Conservation (phyloP, 2,888 invertebrate genomes). For the Leptinotarsa peninsularis region DNA sequence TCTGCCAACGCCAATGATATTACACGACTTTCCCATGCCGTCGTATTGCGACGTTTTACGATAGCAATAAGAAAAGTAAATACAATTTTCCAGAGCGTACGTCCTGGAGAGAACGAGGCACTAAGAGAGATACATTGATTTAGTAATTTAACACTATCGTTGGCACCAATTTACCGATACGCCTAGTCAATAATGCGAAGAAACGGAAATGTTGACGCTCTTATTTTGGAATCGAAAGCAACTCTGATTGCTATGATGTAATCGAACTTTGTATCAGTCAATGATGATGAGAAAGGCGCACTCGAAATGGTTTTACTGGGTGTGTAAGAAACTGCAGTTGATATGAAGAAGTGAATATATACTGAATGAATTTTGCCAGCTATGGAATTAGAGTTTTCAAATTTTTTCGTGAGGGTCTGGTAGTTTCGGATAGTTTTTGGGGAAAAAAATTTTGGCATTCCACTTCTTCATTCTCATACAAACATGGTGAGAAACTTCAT, state of each 20-base stretch:
- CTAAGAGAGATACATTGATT: constrained; percentile 56
- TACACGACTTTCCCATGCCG: constrained; percentile 43
- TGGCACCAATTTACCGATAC: constrained; percentile 39
- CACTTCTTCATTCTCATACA: too few species aligned
- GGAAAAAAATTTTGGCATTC: too few species aligned
- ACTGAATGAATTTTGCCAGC: too few species aligned
- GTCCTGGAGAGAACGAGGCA: constrained; percentile 31
- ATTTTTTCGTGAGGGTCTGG: too few species aligned
- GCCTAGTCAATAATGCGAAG: constrained; percentile 33
- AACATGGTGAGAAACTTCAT: too few species aligned
- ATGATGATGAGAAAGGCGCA: too few species aligned
- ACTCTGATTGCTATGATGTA: constrained; percentile 10
- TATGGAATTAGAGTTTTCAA: too few species aligned
- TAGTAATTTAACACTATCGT: constrained; percentile 51
- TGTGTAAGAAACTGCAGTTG: too few species aligned
- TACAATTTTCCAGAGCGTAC: constrained; percentile 64
- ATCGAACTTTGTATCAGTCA: not conserved
- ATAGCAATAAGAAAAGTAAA: constrained; percentile 64
- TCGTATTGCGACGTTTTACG: constrained; percentile 37
- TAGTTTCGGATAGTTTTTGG: too few species aligned
- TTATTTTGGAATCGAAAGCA: constrained; percentile 34
- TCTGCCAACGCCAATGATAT: constrained; percentile 8
- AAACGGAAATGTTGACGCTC: constrained; percentile 32
- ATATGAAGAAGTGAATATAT: too few species aligned
- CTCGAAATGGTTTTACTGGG: too few species aligned